Evolutionary conservation across 37 sponge, comb jelly and placozoan species (phyloP).

Genomic region (Spongilla lacustris): DNA sequence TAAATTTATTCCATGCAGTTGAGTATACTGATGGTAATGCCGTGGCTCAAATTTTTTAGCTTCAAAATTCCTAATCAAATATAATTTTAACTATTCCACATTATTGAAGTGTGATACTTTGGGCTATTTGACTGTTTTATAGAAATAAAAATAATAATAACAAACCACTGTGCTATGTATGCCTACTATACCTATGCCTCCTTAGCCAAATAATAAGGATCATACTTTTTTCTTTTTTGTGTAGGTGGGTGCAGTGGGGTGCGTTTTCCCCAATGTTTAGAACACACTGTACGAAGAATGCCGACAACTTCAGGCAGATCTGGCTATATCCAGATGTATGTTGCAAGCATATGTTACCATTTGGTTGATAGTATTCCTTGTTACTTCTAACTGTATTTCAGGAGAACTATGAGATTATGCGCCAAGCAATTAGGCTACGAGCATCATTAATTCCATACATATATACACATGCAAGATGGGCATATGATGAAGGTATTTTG

Average conservation of each 20-base stretch:
- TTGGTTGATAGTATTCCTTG: neutral
- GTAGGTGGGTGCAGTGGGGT: conserved; percentile 86
- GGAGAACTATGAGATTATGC: conserved; percentile 69
- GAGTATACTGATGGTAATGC: too few species aligned
- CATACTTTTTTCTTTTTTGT: neutral
- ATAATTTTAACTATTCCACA: too few species aligned
- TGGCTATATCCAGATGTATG: conserved; percentile 75
- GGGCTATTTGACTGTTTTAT: too few species aligned
- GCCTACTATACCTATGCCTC: too few species aligned
- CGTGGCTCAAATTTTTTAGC: too few species aligned
- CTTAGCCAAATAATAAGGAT: neutral
- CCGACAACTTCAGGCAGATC: conserved; percentile 44
- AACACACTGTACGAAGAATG: conserved; percentile 76
- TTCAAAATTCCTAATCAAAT: too few species aligned
- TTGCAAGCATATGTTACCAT: neutral
- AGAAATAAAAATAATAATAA: too few species aligned
- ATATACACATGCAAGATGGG: conserved; percentile 58
- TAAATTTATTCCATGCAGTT: too few species aligned
- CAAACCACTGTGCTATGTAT: too few species aligned
- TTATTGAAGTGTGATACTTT: too few species aligned
- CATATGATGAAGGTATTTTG: conserved; percentile 65
- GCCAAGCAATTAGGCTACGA: conserved; percentile 37
- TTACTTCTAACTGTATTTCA: neutral
- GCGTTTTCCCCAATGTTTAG: conserved; percentile 80
- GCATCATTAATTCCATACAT: conserved; percentile 73